phyloP scores from a whole-genome alignment of 2,888 invertebrate species.

The Cerastoderma edule region DNA sequence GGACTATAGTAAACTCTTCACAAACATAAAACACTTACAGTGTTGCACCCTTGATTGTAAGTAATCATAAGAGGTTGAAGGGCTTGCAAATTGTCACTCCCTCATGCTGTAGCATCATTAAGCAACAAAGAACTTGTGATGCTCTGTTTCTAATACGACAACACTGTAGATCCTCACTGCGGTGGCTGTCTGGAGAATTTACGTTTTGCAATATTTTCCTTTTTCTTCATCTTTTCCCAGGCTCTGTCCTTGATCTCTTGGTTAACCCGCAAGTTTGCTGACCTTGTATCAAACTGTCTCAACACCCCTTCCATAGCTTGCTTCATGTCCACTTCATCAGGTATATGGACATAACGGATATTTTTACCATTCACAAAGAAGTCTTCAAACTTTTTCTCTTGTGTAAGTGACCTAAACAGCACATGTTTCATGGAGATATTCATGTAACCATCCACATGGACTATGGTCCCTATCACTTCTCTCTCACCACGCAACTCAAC shows the following conservation, averaged over 20 bases:
- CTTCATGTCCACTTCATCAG: constrained; percentile 79
- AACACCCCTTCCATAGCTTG: constrained; percentile 64
- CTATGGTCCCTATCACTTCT: constrained; percentile 69
- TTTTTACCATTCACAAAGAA: constrained; percentile 78
- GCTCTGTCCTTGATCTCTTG: constrained; percentile 47
- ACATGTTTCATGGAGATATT: constrained; percentile 73
- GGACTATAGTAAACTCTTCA: too few species aligned
- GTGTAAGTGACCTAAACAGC: constrained; percentile 58
- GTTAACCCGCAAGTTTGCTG: constrained; percentile 30
- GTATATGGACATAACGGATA: constrained; percentile 80
- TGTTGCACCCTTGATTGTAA: neutral
- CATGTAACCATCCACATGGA: constrained; percentile 75
- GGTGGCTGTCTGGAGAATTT: neutral
- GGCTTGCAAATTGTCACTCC: neutral
- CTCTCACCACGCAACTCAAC: constrained; percentile 78
- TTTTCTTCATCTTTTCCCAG: constrained; percentile 46
- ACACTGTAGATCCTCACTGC: neutral
- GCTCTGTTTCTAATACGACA: neutral
- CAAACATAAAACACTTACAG: too few species aligned
- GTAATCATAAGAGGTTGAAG: neutral
- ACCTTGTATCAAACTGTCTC: constrained; percentile 31
- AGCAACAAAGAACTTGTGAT: neutral
- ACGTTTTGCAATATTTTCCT: constrained; percentile 36
- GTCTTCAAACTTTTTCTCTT: constrained; percentile 56
- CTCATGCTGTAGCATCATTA: neutral